Conservation (phyloP, 2,888 invertebrate species). For the Monochamus alternatus region DNA sequence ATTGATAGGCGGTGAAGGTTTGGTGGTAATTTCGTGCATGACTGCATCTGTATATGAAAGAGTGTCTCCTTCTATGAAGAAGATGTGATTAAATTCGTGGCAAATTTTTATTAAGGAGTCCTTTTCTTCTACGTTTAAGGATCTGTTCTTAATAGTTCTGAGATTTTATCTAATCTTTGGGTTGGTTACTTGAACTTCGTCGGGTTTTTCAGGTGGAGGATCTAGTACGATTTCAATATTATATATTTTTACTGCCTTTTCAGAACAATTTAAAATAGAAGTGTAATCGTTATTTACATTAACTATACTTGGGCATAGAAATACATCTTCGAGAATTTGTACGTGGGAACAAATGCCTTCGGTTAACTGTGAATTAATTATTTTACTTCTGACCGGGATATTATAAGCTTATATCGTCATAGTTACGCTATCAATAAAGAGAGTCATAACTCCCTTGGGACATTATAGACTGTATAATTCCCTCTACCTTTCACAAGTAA, state of each 20-base stretch:
- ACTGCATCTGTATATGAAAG: constrained; percentile 53
- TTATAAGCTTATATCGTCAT: no score
- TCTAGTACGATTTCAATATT: constrained; percentile 44
- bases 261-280: constrained; percentile 48
- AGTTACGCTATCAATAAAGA: no score
- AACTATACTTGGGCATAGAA: constrained; percentile 38
- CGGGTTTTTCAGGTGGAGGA: constrained; percentile 27
- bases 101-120: constrained; percentile 52
- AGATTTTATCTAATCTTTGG: constrained; percentile 13
- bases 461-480: no score
- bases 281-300: constrained; percentile 39
- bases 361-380: constrained; percentile 44
- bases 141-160: constrained; percentile 39
- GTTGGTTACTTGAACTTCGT: constrained; percentile 26
- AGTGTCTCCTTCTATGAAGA: constrained; percentile 53
- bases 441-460: no score
- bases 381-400: no score
- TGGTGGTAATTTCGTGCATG: constrained; percentile 54
- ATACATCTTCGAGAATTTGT: constrained; percentile 43
- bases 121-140: constrained; percentile 58
- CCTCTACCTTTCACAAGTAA: no score
- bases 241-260: constrained; percentile 46
- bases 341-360: constrained; percentile 50
- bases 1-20: constrained; percentile 26
- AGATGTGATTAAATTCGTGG: constrained; percentile 55